These are phyloP conservation scores for Drosophila anomalata DNA, from an alignment of 2,888 invertebrate genomes.

Conservation along the genomic window DNA sequence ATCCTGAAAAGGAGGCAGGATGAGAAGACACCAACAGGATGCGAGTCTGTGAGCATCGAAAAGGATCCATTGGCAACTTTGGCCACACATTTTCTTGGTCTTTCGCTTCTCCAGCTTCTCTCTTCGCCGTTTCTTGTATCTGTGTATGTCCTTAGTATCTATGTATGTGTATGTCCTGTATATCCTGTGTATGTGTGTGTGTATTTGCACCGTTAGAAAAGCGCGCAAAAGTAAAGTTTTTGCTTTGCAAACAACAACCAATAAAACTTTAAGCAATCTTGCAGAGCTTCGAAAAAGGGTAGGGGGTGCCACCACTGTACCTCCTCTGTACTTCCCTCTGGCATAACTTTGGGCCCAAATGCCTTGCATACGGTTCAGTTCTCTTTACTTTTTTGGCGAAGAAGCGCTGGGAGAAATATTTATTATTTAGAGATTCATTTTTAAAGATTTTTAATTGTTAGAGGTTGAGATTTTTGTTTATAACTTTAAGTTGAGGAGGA, in stretches of 20 bases:
- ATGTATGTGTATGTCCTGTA: neutral
- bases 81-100: constrained; percentile 14
- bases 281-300: constrained; percentile 53
- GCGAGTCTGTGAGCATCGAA: constrained; percentile 9
- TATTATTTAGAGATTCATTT: neutral
- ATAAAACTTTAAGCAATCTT: constrained; percentile 81
- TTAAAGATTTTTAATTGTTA: too few relatives aligned
- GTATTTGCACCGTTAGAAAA: constrained; percentile 57
- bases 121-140: neutral
- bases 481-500: too few relatives aligned
- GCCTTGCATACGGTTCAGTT: constrained; percentile 64
- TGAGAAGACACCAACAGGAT: constrained; percentile 11
- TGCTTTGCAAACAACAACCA: constrained; percentile 78
- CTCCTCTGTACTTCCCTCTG: neutral
- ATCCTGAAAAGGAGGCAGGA: neutral
- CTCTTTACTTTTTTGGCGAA: neutral
- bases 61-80: constrained; percentile 44
- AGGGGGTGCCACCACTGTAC: neutral
- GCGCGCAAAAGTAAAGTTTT: constrained; percentile 75
- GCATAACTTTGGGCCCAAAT: constrained; percentile 56
- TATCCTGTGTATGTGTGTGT: neutral
- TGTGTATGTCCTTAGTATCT: neutral
- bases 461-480: too few relatives aligned
- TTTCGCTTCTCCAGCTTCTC: neutral
- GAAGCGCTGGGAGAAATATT: neutral